A percentile compares a stretch with the other conserved stretches of the same genome.
phyloP scores from a whole-genome alignment of 1,140 invertebrate species.

The Temnothorax longispinosus region DNA sequence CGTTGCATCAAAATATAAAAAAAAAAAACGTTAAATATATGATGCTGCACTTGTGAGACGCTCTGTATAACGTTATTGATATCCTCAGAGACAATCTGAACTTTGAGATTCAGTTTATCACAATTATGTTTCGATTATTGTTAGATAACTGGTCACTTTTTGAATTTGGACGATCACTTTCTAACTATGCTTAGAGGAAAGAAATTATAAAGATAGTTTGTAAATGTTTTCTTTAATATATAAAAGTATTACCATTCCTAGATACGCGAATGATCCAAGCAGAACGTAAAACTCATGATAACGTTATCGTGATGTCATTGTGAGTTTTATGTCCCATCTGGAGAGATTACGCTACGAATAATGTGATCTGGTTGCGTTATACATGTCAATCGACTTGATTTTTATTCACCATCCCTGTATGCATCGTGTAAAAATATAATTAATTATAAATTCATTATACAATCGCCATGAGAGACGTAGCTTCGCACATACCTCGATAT shows the following conservation, averaged over 20 bases:
- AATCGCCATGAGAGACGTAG: background rate
- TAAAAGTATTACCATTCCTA: background rate
- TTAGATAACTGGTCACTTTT: background rate
- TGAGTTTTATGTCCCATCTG: too few relatives aligned
- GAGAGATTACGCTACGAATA: background rate
- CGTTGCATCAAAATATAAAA: background rate
- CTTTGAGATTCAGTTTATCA: background rate
- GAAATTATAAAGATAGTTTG: background rate
- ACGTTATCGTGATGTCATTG: too few relatives aligned
- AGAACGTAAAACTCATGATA: too few relatives aligned
- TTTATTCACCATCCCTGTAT: slow-evolving; percentile 22
- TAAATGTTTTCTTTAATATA: background rate
- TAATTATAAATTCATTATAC: background rate
- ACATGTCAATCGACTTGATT: background rate
- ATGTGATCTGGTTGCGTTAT: background rate
- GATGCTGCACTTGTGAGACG: background rate
- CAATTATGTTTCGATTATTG: background rate
- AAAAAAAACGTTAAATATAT: background rate
- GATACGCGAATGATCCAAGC: too few relatives aligned
- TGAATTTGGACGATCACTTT: background rate
- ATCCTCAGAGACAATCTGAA: background rate
- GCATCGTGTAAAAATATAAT: slow-evolving; percentile 35
- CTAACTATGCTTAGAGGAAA: background rate
- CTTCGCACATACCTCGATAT: background rate
- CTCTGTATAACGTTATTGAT: background rate